Evolutionary conservation across 2,113 vertebrate genomes (phyloP).

Genomic region (Ptychochromis oligacanthus): DNA sequence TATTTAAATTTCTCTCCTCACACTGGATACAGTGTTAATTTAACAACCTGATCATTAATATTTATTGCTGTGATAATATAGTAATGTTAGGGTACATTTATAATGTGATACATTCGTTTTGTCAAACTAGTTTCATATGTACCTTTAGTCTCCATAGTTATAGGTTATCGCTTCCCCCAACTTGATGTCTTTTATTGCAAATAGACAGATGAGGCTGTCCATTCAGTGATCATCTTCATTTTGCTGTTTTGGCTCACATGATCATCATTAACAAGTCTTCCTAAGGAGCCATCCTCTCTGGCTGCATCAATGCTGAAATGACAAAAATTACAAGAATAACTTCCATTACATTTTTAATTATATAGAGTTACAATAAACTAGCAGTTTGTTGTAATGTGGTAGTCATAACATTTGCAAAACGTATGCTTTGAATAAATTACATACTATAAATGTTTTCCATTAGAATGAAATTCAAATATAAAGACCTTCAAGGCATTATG

Average conservation of each 20-base stretch:
- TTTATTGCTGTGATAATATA: too few relatives aligned
- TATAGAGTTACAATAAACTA: background rate
- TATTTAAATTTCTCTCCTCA: too few relatives aligned
- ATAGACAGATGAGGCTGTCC: background rate
- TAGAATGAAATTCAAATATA: background rate
- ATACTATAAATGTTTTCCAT: background rate
- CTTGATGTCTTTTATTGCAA: background rate
- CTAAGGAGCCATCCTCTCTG: background rate
- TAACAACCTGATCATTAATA: too few relatives aligned
- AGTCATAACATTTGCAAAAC: background rate
- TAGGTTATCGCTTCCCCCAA: background rate
- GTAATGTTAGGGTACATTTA: too few relatives aligned
- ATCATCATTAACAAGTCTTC: background rate
- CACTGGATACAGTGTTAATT: too few relatives aligned
- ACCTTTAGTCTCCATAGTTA: background rate
- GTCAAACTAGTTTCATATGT: background rate
- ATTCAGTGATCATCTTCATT: background rate
- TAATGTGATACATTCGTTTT: too few relatives aligned
- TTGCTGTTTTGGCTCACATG: background rate
- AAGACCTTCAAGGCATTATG: background rate
- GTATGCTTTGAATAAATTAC: background rate
- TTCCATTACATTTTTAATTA: too few relatives aligned
- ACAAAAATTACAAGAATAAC: background rate
- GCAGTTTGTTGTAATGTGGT: background rate
- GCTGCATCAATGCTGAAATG: background rate